Conservation (phyloP, 2,888 invertebrate species). For the Cheiracanthium punctorium region DNA sequence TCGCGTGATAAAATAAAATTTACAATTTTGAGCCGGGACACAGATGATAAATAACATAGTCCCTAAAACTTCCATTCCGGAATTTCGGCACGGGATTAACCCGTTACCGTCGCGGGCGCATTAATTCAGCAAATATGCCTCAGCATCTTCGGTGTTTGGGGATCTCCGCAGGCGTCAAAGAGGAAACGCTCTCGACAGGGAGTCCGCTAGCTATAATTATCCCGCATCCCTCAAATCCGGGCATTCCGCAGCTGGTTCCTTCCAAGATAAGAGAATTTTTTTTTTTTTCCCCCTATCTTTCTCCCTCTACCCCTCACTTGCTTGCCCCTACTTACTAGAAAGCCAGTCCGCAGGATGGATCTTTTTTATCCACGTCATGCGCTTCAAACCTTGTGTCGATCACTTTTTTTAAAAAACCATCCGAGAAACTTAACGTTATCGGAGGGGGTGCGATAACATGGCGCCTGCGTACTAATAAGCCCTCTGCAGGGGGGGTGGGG, state of each 20-base stretch:
- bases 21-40: no score
- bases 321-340: no score
- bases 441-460: slow-evolving; percentile 2
- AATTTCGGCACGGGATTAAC: slow-evolving; percentile 1
- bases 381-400: not conserved
- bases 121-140: not conserved
- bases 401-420: not conserved
- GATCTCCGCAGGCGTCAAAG: slow-evolving; percentile 45
- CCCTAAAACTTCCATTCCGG: not conserved
- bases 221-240: slow-evolving; percentile 58
- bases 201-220: slow-evolving; percentile 61
- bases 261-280: slow-evolving; percentile 5
- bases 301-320: not conserved
- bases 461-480: slow-evolving; percentile 10
- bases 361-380: not conserved
- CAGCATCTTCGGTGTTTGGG: not conserved
- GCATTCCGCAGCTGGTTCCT: slow-evolving; percentile 58
- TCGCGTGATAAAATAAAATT: no score
- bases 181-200: slow-evolving; percentile 60
- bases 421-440: not conserved
- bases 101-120: not conserved
- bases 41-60: no score
- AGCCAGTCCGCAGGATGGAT: no score
- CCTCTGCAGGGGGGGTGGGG: not conserved
- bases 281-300: not conserved